Percentiles rank a stretch among this genome's conserved stretches.
These are phyloP conservation scores for Tragelaphus buxtoni DNA, from an alignment of 2,113 vertebrate genomes.

Conservation along the genomic window DNA sequence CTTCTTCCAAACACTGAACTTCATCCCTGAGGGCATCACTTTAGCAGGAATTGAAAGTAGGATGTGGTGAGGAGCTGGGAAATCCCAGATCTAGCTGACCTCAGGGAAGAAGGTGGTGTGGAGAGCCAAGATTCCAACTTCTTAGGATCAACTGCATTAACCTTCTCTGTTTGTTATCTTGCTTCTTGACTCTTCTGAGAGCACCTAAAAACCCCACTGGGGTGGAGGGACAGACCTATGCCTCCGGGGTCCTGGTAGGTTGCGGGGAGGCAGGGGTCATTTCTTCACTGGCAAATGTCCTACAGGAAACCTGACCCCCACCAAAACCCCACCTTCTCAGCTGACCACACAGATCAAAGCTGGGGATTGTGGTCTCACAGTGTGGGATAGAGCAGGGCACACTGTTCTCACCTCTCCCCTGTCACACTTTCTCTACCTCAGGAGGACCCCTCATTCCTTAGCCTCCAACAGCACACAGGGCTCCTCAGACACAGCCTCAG, in stretches of 20 bases:
- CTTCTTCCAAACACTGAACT: not conserved
- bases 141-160: not conserved
- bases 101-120: not conserved
- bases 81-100: not conserved
- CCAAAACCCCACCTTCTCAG: not conserved
- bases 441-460: not conserved
- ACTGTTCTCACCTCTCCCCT: not conserved
- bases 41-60: not conserved
- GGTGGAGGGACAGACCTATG: constrained; percentile 37
- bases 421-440: not conserved
- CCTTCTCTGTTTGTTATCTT: not conserved
- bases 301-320: not conserved
- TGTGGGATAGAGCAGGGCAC: not conserved
- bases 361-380: not conserved
- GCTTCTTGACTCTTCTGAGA: not conserved
- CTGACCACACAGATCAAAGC: not conserved
- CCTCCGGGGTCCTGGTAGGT: not conserved
- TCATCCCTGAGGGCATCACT: not conserved
- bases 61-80: not conserved
- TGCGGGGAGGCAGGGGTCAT: not conserved
- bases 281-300: constrained; percentile 23
- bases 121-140: too few species aligned
- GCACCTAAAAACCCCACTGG: not conserved
- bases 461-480: not conserved
- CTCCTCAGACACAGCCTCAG: not conserved